Evolutionary conservation across 2,113 vertebrate genomes (phyloP).

Genomic region (Anseranas semipalmata): DNA sequence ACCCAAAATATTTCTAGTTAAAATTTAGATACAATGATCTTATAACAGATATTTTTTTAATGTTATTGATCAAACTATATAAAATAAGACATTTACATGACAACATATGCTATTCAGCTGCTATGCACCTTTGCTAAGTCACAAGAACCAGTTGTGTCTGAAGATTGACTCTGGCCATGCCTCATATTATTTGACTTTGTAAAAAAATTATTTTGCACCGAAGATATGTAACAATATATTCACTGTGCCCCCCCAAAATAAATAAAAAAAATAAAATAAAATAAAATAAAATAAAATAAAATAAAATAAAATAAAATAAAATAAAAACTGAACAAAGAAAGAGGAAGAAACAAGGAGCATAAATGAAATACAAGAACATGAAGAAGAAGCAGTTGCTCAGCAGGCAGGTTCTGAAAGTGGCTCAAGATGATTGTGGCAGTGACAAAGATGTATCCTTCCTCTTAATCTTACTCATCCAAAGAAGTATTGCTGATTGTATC

Average conservation of each 20-base stretch:
- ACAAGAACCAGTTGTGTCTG: accelerated
- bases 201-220: not conserved
- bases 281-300: no score
- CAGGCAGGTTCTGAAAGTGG: not conserved
- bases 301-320: no score
- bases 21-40: not conserved
- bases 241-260: not conserved
- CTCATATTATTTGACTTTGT: not conserved
- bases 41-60: not conserved
- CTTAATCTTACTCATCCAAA: not conserved
- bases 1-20: not conserved
- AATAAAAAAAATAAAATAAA: no score
- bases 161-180: not conserved
- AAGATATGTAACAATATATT: not conserved
- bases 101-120: not conserved
- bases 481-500: not conserved
- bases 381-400: not conserved
- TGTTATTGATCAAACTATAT: not conserved
- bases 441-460: not conserved
- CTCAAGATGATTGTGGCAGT: not conserved
- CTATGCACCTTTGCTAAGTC: not conserved
- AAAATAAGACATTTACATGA: not conserved
- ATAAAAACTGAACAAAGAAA: not conserved
- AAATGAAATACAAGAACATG: not conserved
- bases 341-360: not conserved